Evolutionary conservation across 2,797 vertebrate species (phyloP).

Genomic region (Chloroceryle amazona): DNA sequence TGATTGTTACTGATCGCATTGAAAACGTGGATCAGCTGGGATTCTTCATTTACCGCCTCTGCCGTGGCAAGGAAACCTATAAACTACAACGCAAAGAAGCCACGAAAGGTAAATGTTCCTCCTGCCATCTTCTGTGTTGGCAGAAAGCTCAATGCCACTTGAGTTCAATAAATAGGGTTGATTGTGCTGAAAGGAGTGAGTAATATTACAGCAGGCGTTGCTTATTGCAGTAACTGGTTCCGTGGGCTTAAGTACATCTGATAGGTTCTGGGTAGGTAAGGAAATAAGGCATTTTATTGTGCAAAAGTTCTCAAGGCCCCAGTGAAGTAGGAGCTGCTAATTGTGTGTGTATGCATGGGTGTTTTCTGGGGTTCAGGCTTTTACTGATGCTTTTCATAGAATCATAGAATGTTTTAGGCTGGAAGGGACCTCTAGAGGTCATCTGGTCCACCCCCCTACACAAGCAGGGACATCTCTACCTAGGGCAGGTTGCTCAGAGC

Average conservation of each 20-base stretch:
- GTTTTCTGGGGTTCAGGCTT: neutral
- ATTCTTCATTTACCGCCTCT: constrained; percentile 92
- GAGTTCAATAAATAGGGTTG: neutral
- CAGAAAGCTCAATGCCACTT: neutral
- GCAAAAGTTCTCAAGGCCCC: neutral
- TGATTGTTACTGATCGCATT: constrained; percentile 95
- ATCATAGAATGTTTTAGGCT: no score
- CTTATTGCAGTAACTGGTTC: neutral
- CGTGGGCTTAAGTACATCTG: neutral
- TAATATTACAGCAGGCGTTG: neutral
- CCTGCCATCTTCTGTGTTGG: accelerated
- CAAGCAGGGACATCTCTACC: no score
- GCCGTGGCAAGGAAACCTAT: constrained; percentile 92
- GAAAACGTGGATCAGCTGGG: constrained; percentile 92
- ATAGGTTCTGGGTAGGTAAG: neutral
- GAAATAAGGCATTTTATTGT: neutral
- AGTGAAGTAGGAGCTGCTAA: neutral
- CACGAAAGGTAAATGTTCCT: constrained; percentile 74
- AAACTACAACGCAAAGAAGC: constrained; percentile 92
- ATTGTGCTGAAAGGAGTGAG: neutral
- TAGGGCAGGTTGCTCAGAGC: no score
- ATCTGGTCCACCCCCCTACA: no score
- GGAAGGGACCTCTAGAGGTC: no score
- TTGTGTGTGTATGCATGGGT: neutral
- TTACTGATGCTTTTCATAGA: neutral